Conservation (phyloP, 2,113 vertebrate species). For the Oreochromis aureus region DNA sequence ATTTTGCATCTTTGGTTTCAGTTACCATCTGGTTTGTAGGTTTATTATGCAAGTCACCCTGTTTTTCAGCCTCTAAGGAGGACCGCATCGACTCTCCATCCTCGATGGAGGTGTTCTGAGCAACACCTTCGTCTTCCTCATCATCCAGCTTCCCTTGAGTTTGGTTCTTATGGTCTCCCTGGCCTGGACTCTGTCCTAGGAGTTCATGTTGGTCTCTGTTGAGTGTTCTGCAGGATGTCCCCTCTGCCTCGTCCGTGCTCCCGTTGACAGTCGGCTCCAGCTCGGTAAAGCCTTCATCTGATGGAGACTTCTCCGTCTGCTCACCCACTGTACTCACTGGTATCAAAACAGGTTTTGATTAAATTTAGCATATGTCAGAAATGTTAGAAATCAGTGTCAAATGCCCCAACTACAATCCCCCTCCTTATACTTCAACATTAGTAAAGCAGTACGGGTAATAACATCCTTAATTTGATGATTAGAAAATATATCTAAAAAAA, state of each 20-base stretch:
- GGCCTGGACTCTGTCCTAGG: neutral
- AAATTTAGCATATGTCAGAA: neutral
- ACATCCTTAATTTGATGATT: neutral
- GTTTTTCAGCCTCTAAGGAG: conserved; percentile 30
- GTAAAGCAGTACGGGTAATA: neutral
- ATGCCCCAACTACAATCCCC: neutral
- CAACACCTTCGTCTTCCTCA: conserved; percentile 55
- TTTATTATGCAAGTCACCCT: neutral
- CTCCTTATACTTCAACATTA: neutral
- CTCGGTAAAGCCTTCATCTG: conserved; percentile 77
- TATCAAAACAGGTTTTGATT: neutral
- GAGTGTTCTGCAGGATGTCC: neutral
- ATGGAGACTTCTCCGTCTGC: conserved; percentile 61
- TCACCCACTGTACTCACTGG: conserved; percentile 33
- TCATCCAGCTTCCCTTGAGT: conserved; percentile 47
- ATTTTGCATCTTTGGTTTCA: conserved; percentile 35
- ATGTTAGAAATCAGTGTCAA: neutral
- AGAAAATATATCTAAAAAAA: neutral
- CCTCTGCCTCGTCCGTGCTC: conserved; percentile 33
- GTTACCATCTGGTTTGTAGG: neutral
- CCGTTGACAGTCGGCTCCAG: conserved; percentile 59
- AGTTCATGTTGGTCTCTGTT: conserved; percentile 13
- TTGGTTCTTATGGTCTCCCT: neutral
- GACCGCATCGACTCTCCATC: conserved; percentile 33
- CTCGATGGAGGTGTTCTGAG: conserved; percentile 51